Percentiles rank a stretch among this genome's conserved stretches.
Evolutionary conservation across 2,797 vertebrate genomes (phyloP).

Genomic region (Austrolebias charrua): DNA sequence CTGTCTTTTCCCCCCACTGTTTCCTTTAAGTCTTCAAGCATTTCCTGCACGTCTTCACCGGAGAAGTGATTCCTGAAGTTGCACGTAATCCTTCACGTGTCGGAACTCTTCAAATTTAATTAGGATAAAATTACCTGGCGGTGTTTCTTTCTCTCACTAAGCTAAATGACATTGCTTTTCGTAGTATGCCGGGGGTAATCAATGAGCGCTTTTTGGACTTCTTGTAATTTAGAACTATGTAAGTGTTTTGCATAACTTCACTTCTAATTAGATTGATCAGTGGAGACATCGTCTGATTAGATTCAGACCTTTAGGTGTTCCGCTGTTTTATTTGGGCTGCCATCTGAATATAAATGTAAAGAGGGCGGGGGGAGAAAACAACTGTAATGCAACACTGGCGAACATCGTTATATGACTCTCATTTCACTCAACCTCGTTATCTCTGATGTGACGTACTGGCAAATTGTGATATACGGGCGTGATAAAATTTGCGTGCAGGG

Average conservation of each 20-base stretch:
- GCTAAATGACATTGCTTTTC: conserved; percentile 9
- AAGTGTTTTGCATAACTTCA: conserved; percentile 17
- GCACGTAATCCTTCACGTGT: conserved; percentile 44
- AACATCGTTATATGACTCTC: conserved; percentile 20
- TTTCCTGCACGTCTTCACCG: conserved; percentile 15
- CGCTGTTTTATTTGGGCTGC: conserved; percentile 13
- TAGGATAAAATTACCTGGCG: conserved; percentile 25
- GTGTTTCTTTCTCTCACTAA: conserved; percentile 10
- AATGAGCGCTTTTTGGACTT: conserved; percentile 6
- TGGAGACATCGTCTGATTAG: neutral
- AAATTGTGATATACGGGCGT: conserved; percentile 59
- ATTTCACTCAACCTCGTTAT: conserved; percentile 33
- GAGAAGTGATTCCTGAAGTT: conserved; percentile 23
- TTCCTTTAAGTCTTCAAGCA: conserved; percentile 18
- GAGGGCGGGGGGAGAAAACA: too few relatives aligned
- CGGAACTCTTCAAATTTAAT: conserved; percentile 48
- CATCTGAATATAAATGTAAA: conserved; percentile 5
- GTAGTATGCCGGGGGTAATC: neutral
- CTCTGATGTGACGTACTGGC: conserved; percentile 48
- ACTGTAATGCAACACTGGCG: conserved; percentile 4
- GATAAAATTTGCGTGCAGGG: conserved; percentile 58
- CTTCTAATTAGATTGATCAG: conserved; percentile 1
- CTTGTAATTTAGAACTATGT: neutral
- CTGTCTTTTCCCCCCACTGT: conserved; percentile 23
- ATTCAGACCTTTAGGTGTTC: conserved; percentile 23